Evolutionary conservation across 2,113 vertebrate genomes (phyloP), one percentile per base, ranked within the genome.

Genomic region (Oncorhynchus keta): DNA sequence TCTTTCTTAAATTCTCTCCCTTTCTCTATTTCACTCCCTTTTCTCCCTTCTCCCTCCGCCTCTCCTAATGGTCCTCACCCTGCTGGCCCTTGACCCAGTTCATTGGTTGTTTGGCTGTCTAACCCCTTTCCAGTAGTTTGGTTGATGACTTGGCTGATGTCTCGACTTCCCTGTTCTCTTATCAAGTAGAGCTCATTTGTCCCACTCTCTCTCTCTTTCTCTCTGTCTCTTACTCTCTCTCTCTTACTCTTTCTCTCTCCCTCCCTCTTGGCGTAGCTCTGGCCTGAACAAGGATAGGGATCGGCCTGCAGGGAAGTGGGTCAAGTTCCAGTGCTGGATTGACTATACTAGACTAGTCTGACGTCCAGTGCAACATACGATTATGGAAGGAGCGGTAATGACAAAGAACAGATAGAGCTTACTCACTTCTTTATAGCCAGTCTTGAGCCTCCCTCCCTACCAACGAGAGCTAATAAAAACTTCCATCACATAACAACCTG

Each of bases 401-500:
- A 76, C 65, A n/a, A 51, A 59, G 71, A 68, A 48, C 75, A 75
- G 8, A 35, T 81, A 80, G 83, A 79, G 82, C 81, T 79, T 70
- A 64, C 51, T 77, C 77, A 80, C 49, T 61, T 85, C 77, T 86
- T 84, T 83, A 64, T 75, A 77, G 24, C 72, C 80, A 82, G 76
- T 85, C 84, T 86, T 85, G 77, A 79, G 75, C 82, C 77, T 83
- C 51, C 14, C 51, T 55, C 51, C 16, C 13, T 55, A 55, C 76
- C 73, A 8, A 22, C 83, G 76, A 72, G 86, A 88, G 62, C 64
- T 65, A 82, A 83, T 88, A 81, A 87, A 90, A 86, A 83, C 80
- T 86, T 89, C 82, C 76, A 45, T 45, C 39, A 45, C n/a, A 86
- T 87, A 73, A 84, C 32, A 69, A 11, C 8, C 35, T 88, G 86